These are phyloP conservation scores for Mustela erminea DNA, from an alignment of 2,797 vertebrate species.

Conservation along the genomic window DNA sequence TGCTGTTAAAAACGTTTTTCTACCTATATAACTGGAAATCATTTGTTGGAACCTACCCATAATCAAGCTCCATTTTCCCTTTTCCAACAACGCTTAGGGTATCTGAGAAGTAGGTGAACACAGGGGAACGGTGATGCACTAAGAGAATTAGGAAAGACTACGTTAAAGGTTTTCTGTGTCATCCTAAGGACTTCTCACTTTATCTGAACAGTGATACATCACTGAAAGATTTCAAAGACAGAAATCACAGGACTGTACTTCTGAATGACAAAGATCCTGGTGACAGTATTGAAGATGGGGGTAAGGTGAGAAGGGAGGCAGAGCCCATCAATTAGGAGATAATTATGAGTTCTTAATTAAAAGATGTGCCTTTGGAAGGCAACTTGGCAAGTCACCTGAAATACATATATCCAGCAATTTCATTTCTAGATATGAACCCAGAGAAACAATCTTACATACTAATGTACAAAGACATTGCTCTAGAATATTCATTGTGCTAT, in stretches of 20 bases:
- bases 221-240: slow-evolving; percentile 45
- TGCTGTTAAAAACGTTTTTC: background rate
- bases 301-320: background rate
- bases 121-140: background rate
- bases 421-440: slow-evolving; percentile 32
- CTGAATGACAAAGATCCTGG: background rate
- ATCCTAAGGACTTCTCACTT: slow-evolving; percentile 23
- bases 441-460: slow-evolving; percentile 25
- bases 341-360: slow-evolving; percentile 50
- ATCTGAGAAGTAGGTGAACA: background rate
- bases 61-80: background rate
- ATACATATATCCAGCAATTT: slow-evolving; percentile 37
- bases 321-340: slow-evolving; percentile 8
- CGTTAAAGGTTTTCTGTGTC: slow-evolving; percentile 9
- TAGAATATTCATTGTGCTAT: slow-evolving; percentile 27
- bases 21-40: background rate
- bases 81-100: background rate
- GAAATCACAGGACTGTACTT: background rate
- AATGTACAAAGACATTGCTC: background rate
- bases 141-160: slow-evolving; percentile 21
- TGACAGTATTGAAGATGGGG: background rate
- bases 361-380: background rate
- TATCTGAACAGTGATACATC: background rate
- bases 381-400: slow-evolving; percentile 40
- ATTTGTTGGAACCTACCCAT: background rate